These are phyloP conservation scores for Diceros bicornis DNA, from an alignment of 2,797 vertebrate genomes.

Conservation along the genomic window DNA sequence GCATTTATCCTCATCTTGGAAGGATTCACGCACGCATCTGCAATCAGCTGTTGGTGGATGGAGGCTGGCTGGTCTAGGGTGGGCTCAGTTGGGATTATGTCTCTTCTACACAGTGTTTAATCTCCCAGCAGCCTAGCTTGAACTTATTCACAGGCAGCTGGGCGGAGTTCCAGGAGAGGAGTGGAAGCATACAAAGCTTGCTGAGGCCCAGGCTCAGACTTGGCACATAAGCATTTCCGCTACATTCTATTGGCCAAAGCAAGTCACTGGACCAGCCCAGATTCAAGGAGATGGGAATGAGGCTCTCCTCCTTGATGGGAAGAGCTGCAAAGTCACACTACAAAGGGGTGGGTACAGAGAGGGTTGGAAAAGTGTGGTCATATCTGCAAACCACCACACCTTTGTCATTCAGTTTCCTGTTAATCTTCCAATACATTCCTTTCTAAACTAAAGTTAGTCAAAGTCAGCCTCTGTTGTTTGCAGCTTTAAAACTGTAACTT, in stretches of 20 bases:
- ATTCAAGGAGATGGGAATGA: neutral
- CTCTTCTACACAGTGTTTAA: neutral
- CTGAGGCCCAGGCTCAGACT: neutral
- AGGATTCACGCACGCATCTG: neutral
- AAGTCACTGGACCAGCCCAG: neutral
- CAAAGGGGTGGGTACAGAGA: neutral
- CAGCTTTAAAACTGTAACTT: neutral
- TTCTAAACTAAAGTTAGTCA: slow-evolving; percentile 10
- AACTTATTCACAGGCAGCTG: neutral
- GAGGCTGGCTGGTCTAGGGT: neutral
- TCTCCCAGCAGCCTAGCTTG: neutral
- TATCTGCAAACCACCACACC: neutral
- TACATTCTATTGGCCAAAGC: neutral
- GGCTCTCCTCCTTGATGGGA: neutral
- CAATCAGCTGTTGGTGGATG: neutral
- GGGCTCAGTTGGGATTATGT: neutral
- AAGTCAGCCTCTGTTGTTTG: neutral
- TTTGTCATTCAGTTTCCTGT: neutral
- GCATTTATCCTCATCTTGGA: neutral
- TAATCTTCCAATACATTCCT: neutral
- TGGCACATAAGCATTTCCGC: neutral
- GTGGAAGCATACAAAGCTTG: neutral
- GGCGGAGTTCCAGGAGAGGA: neutral
- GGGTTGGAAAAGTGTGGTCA: neutral
- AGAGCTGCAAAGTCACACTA: neutral